phyloP scores from a whole-genome alignment of 2,797 vertebrate genomes.

The Lepus oiostolus region DNA sequence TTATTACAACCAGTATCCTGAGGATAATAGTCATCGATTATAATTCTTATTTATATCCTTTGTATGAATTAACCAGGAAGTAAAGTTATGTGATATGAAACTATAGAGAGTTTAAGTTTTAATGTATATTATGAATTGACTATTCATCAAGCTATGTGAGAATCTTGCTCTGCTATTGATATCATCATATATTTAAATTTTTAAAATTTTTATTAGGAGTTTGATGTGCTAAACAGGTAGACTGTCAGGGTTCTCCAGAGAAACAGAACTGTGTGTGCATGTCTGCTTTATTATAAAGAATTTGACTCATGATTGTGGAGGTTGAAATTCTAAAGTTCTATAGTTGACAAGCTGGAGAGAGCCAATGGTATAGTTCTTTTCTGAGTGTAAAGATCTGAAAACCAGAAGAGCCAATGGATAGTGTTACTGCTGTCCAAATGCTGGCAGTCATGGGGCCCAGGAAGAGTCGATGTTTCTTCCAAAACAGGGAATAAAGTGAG shows the following conservation, averaged over 20 bases:
- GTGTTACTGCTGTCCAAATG: neutral
- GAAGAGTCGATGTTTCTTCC: neutral
- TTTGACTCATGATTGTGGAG: neutral
- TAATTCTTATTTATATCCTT: slow-evolving; percentile 53
- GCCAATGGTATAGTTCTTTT: neutral
- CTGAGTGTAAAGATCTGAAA: too few relatives aligned
- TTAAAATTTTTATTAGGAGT: slow-evolving; percentile 20
- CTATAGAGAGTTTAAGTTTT: slow-evolving; percentile 42
- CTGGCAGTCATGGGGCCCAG: neutral
- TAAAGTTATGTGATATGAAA: slow-evolving; percentile 36
- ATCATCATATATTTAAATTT: slow-evolving; percentile 35
- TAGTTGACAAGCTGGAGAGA: neutral
- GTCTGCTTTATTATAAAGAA: neutral
- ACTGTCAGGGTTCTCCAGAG: slow-evolving; percentile 21
- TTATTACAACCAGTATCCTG: neutral
- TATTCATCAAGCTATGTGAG: slow-evolving; percentile 8
- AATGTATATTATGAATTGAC: neutral
- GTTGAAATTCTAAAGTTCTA: neutral
- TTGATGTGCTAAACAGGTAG: slow-evolving; percentile 10
- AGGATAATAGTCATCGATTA: slow-evolving; percentile 43
- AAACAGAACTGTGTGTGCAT: neutral
- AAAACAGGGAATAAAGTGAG: neutral
- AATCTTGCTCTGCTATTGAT: neutral
- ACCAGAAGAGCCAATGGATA: neutral
- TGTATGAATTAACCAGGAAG: neutral